Base-by-base conservation (phyloP, 2,113 vertebrate species). In the Pardalotus punctatus region DNA sequence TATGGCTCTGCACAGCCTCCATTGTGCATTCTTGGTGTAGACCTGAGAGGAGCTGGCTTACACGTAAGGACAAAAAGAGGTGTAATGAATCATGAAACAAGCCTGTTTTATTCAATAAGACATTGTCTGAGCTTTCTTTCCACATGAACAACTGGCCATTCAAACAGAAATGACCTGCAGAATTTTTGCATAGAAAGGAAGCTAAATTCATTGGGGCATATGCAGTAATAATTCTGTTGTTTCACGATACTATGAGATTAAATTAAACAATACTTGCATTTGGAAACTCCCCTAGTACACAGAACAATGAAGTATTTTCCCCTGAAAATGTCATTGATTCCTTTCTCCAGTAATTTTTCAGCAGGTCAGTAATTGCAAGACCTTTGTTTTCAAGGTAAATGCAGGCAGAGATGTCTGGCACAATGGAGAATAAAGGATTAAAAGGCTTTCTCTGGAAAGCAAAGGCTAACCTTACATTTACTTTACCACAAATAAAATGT, bases 61-160 rank as follows among this genome's bases (percentile, higher is more conserved):
- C 62, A 70, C 40, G 2, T 81, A 42, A 93, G 58, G 74, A 91
- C 62, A 92, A 93, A 95, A 92, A 97, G 73, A 86, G 67, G 51
- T 60, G 90, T 94, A 97, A 97, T 95, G 96, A 97, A 96, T 97
- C 94, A 95, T 95, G 85, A 96, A 97, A 97, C 80, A 88, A 97
- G 64, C 53, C 95, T 93, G 90, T 81, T 96, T 95, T 89, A 94
- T 95, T 96, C 80, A 95, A 62, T 94, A 95, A 95, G 94, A 81
- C 66, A 69, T 76, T 94, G 81, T 91, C 91, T 92, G 93, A 80
- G 65, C 89, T 95, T 92, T 82, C 89, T 96, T 96, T 97, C 95
- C 94, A 97, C 94, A 58, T 92, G 92, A 94, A 91, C 94, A 85
- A 86, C 81, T 90, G 81, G 77, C 87, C 84, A 81, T 92, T 96